These are phyloP conservation scores for Petrocephalus schoutedeni DNA, from an alignment of 2,797 vertebrate species.

Conservation along the genomic window DNA sequence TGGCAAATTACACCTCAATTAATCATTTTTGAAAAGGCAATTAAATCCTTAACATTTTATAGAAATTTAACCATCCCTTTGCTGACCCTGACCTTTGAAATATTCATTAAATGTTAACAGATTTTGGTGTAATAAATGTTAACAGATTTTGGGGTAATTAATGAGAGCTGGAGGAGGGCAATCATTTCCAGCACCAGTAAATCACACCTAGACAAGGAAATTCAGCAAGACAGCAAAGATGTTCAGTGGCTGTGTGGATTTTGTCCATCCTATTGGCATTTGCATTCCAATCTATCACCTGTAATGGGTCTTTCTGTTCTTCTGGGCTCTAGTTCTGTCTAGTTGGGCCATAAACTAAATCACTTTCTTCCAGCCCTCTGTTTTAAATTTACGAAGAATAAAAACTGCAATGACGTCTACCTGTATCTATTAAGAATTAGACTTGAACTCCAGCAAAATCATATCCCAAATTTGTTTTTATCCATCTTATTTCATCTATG, in stretches of 20 bases:
- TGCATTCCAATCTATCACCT: neutral
- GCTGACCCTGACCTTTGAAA: conserved; percentile 26
- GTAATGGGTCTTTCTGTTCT: neutral
- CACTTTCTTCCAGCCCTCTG: neutral
- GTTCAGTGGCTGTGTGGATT: neutral
- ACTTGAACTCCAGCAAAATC: neutral
- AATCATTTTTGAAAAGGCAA: conserved; percentile 48
- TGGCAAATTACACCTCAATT: conserved; percentile 47
- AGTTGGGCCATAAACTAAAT: neutral
- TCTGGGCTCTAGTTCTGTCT: conserved; percentile 1
- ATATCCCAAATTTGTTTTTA: neutral
- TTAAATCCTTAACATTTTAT: conserved; percentile 37
- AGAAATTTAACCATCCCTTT: conserved; percentile 20
- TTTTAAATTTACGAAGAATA: neutral
- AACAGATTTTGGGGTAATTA: conserved; percentile 17
- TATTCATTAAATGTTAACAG: conserved; percentile 29
- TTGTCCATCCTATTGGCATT: conserved; percentile 4
- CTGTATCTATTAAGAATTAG: neutral
- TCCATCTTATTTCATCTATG: too few species aligned
- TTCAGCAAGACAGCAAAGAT: neutral
- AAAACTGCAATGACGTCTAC: neutral
- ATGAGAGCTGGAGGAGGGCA: neutral
- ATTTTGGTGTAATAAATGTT: conserved; percentile 25
- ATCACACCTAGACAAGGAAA: neutral
- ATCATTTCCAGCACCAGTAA: conserved; percentile 13